Conservation (phyloP, 2,113 vertebrate genomes). For the Nibea albiflora region DNA sequence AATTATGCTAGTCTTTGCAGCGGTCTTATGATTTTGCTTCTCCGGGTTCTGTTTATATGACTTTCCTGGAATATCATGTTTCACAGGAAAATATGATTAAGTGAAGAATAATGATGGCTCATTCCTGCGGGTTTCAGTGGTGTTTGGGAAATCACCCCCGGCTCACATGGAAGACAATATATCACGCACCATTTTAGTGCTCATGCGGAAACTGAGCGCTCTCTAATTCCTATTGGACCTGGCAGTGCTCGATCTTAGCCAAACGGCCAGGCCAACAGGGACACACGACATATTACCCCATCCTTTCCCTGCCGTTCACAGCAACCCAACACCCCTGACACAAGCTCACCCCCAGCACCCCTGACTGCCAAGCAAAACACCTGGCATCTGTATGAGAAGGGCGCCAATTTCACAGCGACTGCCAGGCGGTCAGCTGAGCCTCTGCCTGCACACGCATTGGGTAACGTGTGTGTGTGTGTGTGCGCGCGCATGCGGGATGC, state of each 20-base stretch:
- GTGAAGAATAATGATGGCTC: slow-evolving; percentile 35
- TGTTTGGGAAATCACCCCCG: background rate
- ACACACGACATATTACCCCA: slow-evolving; percentile 59
- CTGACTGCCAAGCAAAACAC: slow-evolving; percentile 76
- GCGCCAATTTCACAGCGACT: slow-evolving; percentile 65
- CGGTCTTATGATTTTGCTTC: background rate
- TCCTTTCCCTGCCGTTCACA: slow-evolving; percentile 50
- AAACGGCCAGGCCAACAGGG: slow-evolving; percentile 54
- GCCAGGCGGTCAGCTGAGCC: slow-evolving; percentile 77
- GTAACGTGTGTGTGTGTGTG: slow-evolving; percentile 28
- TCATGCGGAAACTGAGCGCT: slow-evolving; percentile 29
- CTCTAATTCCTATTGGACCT: slow-evolving; percentile 40
- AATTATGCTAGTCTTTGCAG: background rate
- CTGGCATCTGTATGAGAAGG: slow-evolving; percentile 77
- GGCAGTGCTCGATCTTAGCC: slow-evolving; percentile 3
- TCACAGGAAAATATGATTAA: slow-evolving; percentile 30
- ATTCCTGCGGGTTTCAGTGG: background rate
- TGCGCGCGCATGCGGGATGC: background rate
- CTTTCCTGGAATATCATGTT: background rate
- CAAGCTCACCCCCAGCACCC: slow-evolving; percentile 50
- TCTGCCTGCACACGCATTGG: slow-evolving; percentile 48
- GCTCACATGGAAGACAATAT: slow-evolving; percentile 6
- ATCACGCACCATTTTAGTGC: slow-evolving; percentile 25
- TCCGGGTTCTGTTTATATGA: background rate
- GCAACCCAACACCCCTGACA: slow-evolving; percentile 77